Evolutionary conservation across 2,113 vertebrate species (phyloP).

Genomic region (Xerus inauris): DNA sequence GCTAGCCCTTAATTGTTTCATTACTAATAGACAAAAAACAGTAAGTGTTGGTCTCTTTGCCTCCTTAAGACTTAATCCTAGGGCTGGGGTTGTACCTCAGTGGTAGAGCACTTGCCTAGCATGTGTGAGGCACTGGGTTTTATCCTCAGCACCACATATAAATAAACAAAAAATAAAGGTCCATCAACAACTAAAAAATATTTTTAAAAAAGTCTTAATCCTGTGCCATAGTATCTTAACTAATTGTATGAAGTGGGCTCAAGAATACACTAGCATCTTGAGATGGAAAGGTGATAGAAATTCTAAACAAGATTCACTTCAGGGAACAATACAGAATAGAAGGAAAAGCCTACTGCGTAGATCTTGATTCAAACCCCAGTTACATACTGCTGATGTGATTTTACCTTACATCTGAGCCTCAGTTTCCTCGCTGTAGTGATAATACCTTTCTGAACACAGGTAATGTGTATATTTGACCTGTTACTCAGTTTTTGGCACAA

Average conservation of each 20-base stretch:
- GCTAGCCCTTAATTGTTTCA: neutral
- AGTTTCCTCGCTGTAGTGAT: neutral
- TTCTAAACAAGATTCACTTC: neutral
- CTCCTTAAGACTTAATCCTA: neutral
- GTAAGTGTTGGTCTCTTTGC: neutral
- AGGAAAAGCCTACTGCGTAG: neutral
- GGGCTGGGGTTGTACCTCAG: no score
- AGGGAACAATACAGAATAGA: neutral
- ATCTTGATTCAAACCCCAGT: neutral
- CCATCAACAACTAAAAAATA: no score
- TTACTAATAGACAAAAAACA: slow-evolving; percentile 7
- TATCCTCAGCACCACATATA: no score
- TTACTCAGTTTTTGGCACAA: slow-evolving; percentile 27
- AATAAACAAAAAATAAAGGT: no score
- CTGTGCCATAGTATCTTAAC: neutral
- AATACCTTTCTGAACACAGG: neutral
- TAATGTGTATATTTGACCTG: neutral
- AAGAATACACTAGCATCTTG: neutral
- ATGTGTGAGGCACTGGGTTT: no score
- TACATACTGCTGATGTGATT: neutral
- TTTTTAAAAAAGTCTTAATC: no score
- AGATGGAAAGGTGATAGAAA: neutral
- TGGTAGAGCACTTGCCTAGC: no score
- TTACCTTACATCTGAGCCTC: neutral
- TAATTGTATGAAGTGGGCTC: neutral